Evolutionary conservation across 2,113 vertebrate species (phyloP).

Genomic region (Corydoras sp.): DNA sequence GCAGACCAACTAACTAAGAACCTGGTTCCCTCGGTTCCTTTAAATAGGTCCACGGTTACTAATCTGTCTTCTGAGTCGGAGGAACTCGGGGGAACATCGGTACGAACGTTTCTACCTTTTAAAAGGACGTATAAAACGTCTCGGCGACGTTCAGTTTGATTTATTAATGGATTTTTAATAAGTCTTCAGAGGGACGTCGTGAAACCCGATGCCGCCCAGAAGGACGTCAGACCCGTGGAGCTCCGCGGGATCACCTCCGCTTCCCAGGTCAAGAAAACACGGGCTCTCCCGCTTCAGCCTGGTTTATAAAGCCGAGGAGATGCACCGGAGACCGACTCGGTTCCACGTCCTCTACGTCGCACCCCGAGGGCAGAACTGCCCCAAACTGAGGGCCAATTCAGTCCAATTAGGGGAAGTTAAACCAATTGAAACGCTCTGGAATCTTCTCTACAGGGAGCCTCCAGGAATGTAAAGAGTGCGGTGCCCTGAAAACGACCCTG

Average conservation of each 20-base stretch:
- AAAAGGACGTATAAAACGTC: neutral
- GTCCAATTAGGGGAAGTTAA: conserved; percentile 11
- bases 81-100: too few relatives aligned
- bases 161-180: neutral
- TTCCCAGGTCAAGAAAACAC: neutral
- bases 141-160: neutral
- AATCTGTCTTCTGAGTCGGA: too few relatives aligned
- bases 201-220: neutral
- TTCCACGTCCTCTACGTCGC: neutral
- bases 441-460: neutral
- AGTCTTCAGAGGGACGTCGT: neutral
- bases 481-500: neutral
- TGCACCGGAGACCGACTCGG: neutral
- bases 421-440: conserved; percentile 11
- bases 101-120: too few relatives aligned
- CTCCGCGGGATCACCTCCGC: neutral
- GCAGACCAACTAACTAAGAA: too few relatives aligned
- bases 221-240: neutral
- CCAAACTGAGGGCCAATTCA: conserved; percentile 8
- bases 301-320: neutral
- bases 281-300: neutral
- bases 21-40: too few relatives aligned
- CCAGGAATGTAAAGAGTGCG: neutral
- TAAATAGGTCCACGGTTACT: too few relatives aligned
- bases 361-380: neutral